phyloP scores from a whole-genome alignment of 1,140 invertebrate genomes.

The Drosophila nikananu region DNA sequence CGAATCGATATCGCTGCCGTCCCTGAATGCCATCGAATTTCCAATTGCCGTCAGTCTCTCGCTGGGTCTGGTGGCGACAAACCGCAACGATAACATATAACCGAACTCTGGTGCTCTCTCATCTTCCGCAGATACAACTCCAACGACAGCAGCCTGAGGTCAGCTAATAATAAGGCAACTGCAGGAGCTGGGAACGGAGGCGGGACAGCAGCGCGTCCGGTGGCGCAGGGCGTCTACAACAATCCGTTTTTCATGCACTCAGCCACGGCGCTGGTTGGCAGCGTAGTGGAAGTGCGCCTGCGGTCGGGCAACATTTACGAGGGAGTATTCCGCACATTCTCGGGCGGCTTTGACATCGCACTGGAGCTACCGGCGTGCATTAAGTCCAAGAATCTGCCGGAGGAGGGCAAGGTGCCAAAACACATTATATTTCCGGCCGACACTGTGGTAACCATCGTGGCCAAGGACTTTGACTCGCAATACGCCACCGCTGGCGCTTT shows the following conservation, averaged over 20 bases:
- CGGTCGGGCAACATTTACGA: conserved; percentile 93
- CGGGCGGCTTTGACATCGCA: conserved; percentile 92
- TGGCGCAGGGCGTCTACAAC: conserved; percentile 93
- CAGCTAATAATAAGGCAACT: conserved; percentile 63
- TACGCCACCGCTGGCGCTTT: conserved; percentile 94
- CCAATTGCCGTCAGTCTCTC: conserved; percentile 41
- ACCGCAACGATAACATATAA: conserved; percentile 6
- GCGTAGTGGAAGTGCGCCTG: conserved; percentile 92
- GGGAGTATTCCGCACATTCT: conserved; percentile 95
- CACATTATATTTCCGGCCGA: conserved; percentile 94
- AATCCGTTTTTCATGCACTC: conserved; percentile 95
- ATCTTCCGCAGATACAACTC: conserved; percentile 65
- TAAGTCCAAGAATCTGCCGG: conserved; percentile 88
- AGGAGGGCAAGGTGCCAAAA: conserved; percentile 87
- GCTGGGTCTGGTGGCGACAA: conserved; percentile 3
- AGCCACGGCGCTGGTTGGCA: conserved; percentile 92
- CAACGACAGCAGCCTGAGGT: conserved; percentile 71
- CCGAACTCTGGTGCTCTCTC: background rate
- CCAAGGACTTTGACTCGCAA: conserved; percentile 93
- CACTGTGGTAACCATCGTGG: conserved; percentile 92
- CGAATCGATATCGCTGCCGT: conserved; percentile 64
- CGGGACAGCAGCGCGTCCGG: conserved; percentile 77
- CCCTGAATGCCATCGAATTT: conserved; percentile 62
- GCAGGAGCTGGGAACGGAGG: conserved; percentile 83
- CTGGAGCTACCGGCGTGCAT: conserved; percentile 93